A percentile compares a stretch with the other conserved stretches of the same genome.
Conservation (phyloP, 2,797 vertebrate genomes). For the Chanos chanos region DNA sequence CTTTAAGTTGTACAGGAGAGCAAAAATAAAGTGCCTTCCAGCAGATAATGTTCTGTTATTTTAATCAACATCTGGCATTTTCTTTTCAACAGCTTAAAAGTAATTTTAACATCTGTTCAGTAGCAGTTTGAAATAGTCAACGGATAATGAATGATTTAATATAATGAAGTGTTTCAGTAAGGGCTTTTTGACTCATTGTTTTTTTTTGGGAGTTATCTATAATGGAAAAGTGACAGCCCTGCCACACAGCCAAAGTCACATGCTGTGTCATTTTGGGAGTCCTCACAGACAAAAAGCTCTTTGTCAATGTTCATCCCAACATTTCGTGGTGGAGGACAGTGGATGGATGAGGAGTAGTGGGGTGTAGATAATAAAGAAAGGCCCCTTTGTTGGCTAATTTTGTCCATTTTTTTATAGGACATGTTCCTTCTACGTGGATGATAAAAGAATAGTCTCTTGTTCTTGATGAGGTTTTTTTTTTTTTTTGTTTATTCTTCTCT, state of each 20-base stretch:
- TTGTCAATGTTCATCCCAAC: conserved; percentile 14
- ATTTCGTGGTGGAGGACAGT: no score
- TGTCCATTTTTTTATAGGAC: conserved; percentile 26
- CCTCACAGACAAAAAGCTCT: conserved; percentile 15
- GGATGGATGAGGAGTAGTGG: no score
- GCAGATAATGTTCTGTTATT: no score
- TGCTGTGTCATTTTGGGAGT: conserved; percentile 16
- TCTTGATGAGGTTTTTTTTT: conserved; percentile 41
- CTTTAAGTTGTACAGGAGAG: no score
- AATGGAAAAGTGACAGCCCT: conserved; percentile 14
- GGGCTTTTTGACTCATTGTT: conserved; percentile 7
- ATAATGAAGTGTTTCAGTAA: background rate
- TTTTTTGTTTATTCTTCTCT: conserved; percentile 25
- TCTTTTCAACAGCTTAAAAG: no score
- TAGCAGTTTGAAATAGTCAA: no score
- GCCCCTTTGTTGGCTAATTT: conserved; percentile 36
- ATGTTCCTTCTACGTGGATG: conserved; percentile 30
- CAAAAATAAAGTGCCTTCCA: no score
- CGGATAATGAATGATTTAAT: no score
- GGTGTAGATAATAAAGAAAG: conserved; percentile 28
- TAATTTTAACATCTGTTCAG: no score
- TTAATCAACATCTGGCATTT: no score
- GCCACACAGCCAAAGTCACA: conserved; percentile 1
- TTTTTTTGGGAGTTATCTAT: conserved; percentile 7
- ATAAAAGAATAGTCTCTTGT: conserved; percentile 31